Evolutionary conservation across 1,140 invertebrate species (phyloP).

Genomic region (Neodiprion lecontei): DNA sequence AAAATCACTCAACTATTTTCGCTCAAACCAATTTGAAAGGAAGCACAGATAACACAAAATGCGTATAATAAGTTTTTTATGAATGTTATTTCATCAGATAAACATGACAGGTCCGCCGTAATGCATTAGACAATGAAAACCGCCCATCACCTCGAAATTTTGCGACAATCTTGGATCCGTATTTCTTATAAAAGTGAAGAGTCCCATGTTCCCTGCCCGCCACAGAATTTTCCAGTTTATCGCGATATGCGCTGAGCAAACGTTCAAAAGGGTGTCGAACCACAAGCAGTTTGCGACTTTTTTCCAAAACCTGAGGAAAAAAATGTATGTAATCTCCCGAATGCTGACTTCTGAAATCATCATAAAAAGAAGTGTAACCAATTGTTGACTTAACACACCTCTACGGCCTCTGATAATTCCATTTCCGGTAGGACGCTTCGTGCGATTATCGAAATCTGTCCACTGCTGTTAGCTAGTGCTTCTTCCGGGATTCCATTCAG

Average conservation of each 20-base stretch:
- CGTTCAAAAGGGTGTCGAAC: slow-evolving; percentile 72
- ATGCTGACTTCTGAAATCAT: slow-evolving; percentile 6
- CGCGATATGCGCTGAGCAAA: slow-evolving; percentile 69
- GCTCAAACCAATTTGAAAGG: too few species aligned
- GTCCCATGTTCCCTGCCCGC: slow-evolving; percentile 60
- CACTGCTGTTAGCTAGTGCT: slow-evolving; percentile 46
- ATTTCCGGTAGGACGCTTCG: slow-evolving; percentile 56
- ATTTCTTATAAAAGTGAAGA: slow-evolving; percentile 66
- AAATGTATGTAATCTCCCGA: slow-evolving; percentile 14
- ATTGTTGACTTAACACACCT: slow-evolving; percentile 33
- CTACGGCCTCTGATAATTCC: slow-evolving; percentile 56
- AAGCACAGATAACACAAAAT: too few species aligned
- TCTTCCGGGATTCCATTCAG: slow-evolving; percentile 50
- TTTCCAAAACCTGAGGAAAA: slow-evolving; percentile 50
- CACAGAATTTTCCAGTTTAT: slow-evolving; percentile 67
- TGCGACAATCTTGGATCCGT: slow-evolving; percentile 65
- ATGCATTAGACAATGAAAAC: slow-evolving; percentile 22
- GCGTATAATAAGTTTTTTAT: too few species aligned
- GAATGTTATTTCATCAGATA: too few species aligned
- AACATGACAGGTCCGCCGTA: too few species aligned
- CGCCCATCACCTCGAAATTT: slow-evolving; percentile 59
- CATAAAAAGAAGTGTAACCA: neutral
- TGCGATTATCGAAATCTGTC: slow-evolving; percentile 57
- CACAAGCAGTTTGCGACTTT: slow-evolving; percentile 49
- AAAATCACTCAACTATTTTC: too few species aligned